Evolutionary conservation across 2,113 vertebrate species (phyloP).

Genomic region (Hymenochirus boettgeri): DNA sequence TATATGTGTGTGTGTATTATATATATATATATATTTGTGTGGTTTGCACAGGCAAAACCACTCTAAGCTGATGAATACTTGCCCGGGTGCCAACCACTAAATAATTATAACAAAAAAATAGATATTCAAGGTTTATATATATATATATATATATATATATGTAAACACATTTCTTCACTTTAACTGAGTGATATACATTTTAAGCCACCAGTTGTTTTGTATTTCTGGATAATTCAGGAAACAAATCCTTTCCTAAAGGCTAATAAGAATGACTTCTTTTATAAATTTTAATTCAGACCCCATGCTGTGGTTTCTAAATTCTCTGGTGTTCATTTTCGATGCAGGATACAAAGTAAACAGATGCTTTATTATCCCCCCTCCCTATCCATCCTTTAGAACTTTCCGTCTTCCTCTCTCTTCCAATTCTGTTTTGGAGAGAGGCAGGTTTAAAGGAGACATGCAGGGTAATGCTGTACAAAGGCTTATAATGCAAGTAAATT

Average conservation of each 20-base stretch:
- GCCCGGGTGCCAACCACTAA: too few relatives aligned
- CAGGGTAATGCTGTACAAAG: constrained; percentile 13
- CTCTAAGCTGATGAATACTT: too few relatives aligned
- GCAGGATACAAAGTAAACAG: constrained; percentile 28
- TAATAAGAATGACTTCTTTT: constrained; percentile 26
- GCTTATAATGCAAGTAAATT: constrained; percentile 25
- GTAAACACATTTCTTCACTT: too few relatives aligned
- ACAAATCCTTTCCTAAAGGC: constrained; percentile 6
- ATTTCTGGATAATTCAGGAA: background rate
- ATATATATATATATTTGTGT: background rate
- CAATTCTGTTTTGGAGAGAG: constrained; percentile 8
- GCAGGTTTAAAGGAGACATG: background rate
- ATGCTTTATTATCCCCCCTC: constrained; percentile 16
- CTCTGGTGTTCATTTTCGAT: constrained; percentile 16
- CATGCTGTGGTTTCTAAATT: constrained; percentile 9
- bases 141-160: background rate
- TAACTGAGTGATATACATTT: too few relatives aligned
- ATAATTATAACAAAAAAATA: too few relatives aligned
- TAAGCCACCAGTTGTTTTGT: too few relatives aligned
- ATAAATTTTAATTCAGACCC: constrained; percentile 21
- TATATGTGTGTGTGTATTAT: too few relatives aligned
- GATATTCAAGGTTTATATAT: background rate
- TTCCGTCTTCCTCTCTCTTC: constrained; percentile 18
- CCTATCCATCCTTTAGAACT: constrained; percentile 19
- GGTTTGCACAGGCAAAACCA: too few relatives aligned